These are phyloP conservation scores for Oxyura jamaicensis DNA, from an alignment of 2,113 vertebrate species.

Conservation along the genomic window DNA sequence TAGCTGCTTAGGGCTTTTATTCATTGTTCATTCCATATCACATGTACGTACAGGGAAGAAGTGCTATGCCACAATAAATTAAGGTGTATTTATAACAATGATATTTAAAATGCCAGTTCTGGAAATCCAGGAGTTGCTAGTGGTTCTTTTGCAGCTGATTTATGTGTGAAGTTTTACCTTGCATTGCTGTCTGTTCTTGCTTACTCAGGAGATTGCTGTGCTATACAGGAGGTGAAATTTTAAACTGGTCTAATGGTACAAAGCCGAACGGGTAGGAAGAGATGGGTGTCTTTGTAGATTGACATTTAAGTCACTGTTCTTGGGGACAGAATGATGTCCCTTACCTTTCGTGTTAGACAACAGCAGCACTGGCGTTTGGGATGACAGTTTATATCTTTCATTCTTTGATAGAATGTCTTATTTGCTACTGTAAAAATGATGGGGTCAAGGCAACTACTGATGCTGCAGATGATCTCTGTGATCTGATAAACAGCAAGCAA, in stretches of 20 bases:
- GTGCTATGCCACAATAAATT: not conserved
- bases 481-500: conserved; percentile 73
- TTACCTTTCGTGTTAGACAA: not conserved
- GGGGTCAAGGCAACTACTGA: conserved; percentile 83
- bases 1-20: not conserved
- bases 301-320: conserved; percentile 13
- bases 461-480: conserved; percentile 78
- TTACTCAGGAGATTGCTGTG: not conserved
- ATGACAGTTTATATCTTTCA: conserved; percentile 33
- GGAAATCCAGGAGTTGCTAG: not conserved
- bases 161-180: not conserved
- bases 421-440: conserved; percentile 81
- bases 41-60: not conserved
- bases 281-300: not conserved
- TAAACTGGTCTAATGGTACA: not conserved
- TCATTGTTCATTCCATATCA: not conserved
- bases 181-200: not conserved
- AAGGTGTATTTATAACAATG: not conserved
- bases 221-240: not conserved
- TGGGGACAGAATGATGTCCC: not conserved
- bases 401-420: conserved; percentile 72
- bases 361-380: conserved; percentile 12
- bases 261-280: not conserved
- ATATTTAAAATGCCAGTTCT: not conserved
- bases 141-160: not conserved